Percentiles rank a stretch among this genome's conserved stretches.
Conservation (phyloP, 2,797 vertebrate species). For the Lepidocolaptes lacrymiger region DNA sequence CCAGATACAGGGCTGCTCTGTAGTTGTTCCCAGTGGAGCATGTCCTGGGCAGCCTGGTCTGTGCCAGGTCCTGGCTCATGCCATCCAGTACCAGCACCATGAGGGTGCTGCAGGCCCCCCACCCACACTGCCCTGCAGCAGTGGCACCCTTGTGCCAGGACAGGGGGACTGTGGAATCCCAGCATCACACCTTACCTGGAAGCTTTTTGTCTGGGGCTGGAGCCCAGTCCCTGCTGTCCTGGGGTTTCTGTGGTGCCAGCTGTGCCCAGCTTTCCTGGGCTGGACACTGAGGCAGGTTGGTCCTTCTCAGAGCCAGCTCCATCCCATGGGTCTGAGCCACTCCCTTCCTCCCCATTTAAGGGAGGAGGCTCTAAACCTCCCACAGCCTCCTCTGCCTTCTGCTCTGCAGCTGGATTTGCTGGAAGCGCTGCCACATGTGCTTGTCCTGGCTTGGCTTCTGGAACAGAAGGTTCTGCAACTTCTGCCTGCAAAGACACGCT, state of each 20-base stretch:
- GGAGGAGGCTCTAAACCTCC: conserved; percentile 24
- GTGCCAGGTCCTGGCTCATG: background rate
- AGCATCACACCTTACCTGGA: conserved; percentile 53
- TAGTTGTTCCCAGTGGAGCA: background rate
- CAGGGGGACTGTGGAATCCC: background rate
- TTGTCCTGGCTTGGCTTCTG: background rate
- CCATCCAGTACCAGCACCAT: accelerated
- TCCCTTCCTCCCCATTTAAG: background rate
- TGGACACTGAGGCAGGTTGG: background rate
- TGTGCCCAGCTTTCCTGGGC: background rate
- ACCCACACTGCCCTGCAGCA: background rate
- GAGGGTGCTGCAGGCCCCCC: background rate
- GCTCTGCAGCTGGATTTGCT: background rate
- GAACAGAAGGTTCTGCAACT: background rate
- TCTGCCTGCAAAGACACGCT: background rate
- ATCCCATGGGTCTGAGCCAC: background rate
- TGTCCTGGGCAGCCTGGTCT: background rate
- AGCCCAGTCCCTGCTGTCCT: background rate
- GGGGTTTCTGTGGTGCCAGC: background rate
- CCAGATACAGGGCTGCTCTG: accelerated
- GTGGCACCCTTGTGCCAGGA: background rate
- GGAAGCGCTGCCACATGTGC: background rate
- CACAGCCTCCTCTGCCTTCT: background rate
- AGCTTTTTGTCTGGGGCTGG: background rate
- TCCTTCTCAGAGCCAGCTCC: background rate